These are phyloP conservation scores for Ephialtes manifestator DNA, from an alignment of 2,888 invertebrate species.

Conservation along the genomic window DNA sequence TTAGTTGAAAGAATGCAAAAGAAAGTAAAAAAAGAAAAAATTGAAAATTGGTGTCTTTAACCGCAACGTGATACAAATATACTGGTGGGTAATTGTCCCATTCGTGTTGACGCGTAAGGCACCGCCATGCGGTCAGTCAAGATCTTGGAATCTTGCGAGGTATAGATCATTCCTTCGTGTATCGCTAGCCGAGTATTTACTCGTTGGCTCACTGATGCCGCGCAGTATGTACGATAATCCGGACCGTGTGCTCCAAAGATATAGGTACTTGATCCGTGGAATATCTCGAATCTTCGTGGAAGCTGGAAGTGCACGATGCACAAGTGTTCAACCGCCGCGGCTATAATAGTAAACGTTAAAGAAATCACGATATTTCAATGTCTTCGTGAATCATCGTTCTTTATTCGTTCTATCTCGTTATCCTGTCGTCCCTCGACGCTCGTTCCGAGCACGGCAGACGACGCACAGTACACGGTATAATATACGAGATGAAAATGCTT, in stretches of 20 bases:
- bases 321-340: background rate
- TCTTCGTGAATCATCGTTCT: slow-evolving; percentile 66
- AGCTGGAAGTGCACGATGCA: slow-evolving; percentile 30
- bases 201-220: background rate
- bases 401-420: slow-evolving; percentile 64
- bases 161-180: slow-evolving; percentile 65
- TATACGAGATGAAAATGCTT: slow-evolving; percentile 27
- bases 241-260: slow-evolving; percentile 27
- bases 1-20: background rate
- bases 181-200: slow-evolving; percentile 23
- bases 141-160: slow-evolving; percentile 57
- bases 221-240: slow-evolving; percentile 13
- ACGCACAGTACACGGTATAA: slow-evolving; percentile 8
- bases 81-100: slow-evolving; percentile 63
- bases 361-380: slow-evolving; percentile 69
- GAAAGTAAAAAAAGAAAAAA: background rate
- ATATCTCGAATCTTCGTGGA: slow-evolving; percentile 64
- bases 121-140: slow-evolving; percentile 62
- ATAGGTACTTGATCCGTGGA: slow-evolving; percentile 49
- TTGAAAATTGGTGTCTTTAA: slow-evolving; percentile 46
- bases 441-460: slow-evolving; percentile 1
- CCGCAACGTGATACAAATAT: slow-evolving; percentile 34
- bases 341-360: slow-evolving; percentile 34
- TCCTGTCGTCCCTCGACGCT: slow-evolving; percentile 44
- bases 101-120: slow-evolving; percentile 64